phyloP scores from a whole-genome alignment of 2,888 invertebrate genomes.

The Gortyna flavago region DNA sequence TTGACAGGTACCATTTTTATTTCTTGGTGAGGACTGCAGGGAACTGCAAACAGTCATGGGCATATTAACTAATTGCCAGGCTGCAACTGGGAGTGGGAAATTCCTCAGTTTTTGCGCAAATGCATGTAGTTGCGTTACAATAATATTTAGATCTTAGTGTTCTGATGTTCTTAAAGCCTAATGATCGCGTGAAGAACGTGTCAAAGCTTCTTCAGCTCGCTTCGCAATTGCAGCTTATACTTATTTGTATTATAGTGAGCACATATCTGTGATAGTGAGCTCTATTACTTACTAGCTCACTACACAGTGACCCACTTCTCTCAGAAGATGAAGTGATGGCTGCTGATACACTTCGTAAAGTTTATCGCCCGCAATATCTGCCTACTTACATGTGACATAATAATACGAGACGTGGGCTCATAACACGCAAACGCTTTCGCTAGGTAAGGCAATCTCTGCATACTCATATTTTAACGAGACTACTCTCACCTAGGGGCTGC shows the following conservation, averaged over 20 bases:
- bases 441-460: neutral
- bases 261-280: neutral
- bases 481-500: neutral
- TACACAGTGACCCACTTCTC: neutral
- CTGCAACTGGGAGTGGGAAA: neutral
- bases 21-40: neutral
- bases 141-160: neutral
- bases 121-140: neutral
- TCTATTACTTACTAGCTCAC: neutral
- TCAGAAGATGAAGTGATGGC: neutral
- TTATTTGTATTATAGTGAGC: neutral
- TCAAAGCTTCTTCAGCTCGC: neutral
- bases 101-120: neutral
- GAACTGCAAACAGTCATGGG: neutral
- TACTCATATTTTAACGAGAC: neutral
- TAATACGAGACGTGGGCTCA: neutral
- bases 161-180: neutral
- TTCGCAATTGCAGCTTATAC: neutral
- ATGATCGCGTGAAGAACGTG: neutral
- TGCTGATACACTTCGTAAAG: neutral
- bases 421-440: neutral
- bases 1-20: no score
- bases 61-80: neutral
- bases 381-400: neutral
- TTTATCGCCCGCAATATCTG: slow-evolving; percentile 1